Evolutionary conservation across 2,113 vertebrate genomes (phyloP), one percentile per base, ranked within the genome.

Genomic region (Vidua chalybeata): DNA sequence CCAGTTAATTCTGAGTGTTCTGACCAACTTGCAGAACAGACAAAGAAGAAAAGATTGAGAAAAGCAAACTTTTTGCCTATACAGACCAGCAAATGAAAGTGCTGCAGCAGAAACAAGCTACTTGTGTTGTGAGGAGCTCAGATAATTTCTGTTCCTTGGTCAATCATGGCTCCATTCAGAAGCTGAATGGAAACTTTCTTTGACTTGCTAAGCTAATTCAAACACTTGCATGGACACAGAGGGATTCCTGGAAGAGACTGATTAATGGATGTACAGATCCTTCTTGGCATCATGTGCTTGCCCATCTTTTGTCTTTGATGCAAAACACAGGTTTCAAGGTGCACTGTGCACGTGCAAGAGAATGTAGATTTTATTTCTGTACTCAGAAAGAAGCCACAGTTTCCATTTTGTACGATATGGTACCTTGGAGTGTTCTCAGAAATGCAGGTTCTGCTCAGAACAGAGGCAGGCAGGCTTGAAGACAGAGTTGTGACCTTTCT

Each of bases 331-430:
- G 33, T 88, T 58, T 80, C 48, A 21, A 13, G 54, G 24, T 61
- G 41, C 51, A 24, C 31, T 71, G 1, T 61, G 48, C 22, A 51
- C 11, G 2, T 63, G 23, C 15, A n/a, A 31, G 63, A n/a, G 3
- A 7, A 33, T 6, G 16, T 24, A 21, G 23, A 13, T 84, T 71
- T 87, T 66, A 15, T 62, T 37, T 66, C 54, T 71, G 39, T 14
- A 7, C 37, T 82, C 22, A 27, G 81, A 46, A 66, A n/a, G 56
- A 77, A 64, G 52, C 17, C 56, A 17, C 41, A 13, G 4, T 33
- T 43, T 30, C 11, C 8, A 43, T 52, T 81, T 37, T 58, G 30
- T 39, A 5, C 20, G 20, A 0, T 6, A 1, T 14, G 33, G 11
- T 48, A 35, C 5, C 2, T 31, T 37, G 20, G 2, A 56, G 17